phyloP scores from a whole-genome alignment of 1,140 invertebrate species.

The Medauroidea extradentata region DNA sequence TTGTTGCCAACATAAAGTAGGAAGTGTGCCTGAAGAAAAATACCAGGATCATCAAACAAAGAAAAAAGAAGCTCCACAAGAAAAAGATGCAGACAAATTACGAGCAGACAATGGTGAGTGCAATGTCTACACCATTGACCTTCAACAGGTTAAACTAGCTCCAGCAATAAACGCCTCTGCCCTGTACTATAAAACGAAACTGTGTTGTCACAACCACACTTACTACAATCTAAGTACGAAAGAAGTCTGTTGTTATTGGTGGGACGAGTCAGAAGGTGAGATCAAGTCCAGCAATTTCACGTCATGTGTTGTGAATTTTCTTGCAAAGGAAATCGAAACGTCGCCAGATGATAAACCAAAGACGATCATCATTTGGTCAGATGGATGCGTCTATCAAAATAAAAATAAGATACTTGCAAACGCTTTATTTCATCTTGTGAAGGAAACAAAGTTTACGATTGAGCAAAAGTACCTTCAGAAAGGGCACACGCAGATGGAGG shows the following conservation, averaged over 20 bases:
- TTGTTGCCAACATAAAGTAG: slow-evolving; percentile 2
- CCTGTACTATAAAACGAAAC: slow-evolving; percentile 45
- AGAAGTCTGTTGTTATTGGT: neutral
- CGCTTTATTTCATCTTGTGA: slow-evolving; percentile 18
- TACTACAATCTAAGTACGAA: slow-evolving; percentile 38
- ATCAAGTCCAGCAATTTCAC: slow-evolving; percentile 21
- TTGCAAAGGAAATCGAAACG: neutral
- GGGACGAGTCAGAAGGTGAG: slow-evolving; percentile 17
- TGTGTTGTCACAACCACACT: slow-evolving; percentile 44
- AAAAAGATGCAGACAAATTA: slow-evolving; percentile 12
- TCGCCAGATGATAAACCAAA: neutral
- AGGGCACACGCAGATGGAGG: slow-evolving; percentile 22
- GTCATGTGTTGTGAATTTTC: slow-evolving; percentile 14
- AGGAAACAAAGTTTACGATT: slow-evolving; percentile 18
- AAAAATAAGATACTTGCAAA: slow-evolving; percentile 26
- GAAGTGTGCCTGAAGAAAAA: slow-evolving; percentile 8
- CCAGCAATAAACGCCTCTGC: slow-evolving; percentile 36
- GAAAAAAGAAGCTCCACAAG: slow-evolving; percentile 7
- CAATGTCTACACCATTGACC: slow-evolving; percentile 23
- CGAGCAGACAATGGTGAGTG: neutral
- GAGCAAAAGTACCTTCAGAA: slow-evolving; percentile 32
- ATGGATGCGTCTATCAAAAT: neutral
- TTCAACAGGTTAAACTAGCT: slow-evolving; percentile 25
- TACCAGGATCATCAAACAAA: slow-evolving; percentile 11
- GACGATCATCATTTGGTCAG: slow-evolving; percentile 22